These are phyloP conservation scores for Poecile montanus DNA, from an alignment of 2,797 vertebrate species.

Conservation along the genomic window DNA sequence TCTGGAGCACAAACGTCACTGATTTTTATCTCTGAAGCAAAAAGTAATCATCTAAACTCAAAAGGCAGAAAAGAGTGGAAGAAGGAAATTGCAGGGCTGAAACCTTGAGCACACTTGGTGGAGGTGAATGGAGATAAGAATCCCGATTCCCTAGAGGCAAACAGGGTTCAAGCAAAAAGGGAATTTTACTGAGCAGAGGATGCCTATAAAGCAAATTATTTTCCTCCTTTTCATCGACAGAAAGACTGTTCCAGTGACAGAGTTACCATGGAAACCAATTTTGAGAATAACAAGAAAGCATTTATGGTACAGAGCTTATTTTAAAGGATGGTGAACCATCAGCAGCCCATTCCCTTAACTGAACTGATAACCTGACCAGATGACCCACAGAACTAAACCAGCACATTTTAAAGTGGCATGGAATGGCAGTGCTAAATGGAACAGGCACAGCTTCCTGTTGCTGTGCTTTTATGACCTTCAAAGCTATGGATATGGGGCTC, in stretches of 20 bases:
- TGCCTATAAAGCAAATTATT: slow-evolving; percentile 37
- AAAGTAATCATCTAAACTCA: not conserved
- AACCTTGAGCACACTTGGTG: not conserved
- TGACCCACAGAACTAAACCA: not conserved
- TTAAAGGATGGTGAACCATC: not conserved
- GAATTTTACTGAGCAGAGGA: not conserved
- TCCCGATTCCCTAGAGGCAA: not conserved
- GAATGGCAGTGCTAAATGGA: not conserved
- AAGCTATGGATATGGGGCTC: not conserved
- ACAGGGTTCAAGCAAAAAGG: not conserved
- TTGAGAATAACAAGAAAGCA: slow-evolving; percentile 16
- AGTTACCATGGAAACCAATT: slow-evolving; percentile 43
- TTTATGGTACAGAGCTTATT: slow-evolving; percentile 15
- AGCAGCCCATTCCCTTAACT: not conserved
- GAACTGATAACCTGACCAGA: not conserved
- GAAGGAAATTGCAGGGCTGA: not conserved
- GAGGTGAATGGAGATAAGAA: not conserved
- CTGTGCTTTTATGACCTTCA: not conserved
- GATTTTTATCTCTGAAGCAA: not conserved
- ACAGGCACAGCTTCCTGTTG: not conserved
- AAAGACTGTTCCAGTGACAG: not conserved
- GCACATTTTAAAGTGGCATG: not conserved
- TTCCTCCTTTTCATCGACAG: slow-evolving; percentile 15
- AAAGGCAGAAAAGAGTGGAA: not conserved
- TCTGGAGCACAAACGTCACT: not conserved